A percentile compares a stretch with the other conserved stretches of the same genome.
These are phyloP conservation scores for Neomicropteryx cornuta DNA, from an alignment of 1,140 invertebrate species.

Conservation along the genomic window DNA sequence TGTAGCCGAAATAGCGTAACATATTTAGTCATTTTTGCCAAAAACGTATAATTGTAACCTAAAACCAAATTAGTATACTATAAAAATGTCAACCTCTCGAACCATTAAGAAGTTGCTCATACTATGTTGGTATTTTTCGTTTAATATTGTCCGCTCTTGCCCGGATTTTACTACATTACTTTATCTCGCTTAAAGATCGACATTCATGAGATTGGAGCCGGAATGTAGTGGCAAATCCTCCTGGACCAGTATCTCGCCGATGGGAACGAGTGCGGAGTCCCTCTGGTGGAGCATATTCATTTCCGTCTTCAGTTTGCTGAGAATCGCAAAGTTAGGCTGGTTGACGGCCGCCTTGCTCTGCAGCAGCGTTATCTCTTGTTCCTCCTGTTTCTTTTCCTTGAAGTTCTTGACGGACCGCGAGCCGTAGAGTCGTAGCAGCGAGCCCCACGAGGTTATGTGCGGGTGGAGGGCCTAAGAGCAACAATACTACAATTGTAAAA, in stretches of 20 bases:
- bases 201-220: slow-evolving; percentile 62
- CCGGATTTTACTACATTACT: too few species aligned
- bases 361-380: slow-evolving; percentile 86
- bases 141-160: too few species aligned
- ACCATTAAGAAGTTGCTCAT: too few species aligned
- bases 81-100: too few species aligned
- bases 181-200: slow-evolving; percentile 48
- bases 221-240: slow-evolving; percentile 58
- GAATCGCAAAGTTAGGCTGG: slow-evolving; percentile 86
- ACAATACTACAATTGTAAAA: too few species aligned
- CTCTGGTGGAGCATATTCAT: slow-evolving; percentile 71
- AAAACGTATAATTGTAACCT: too few species aligned
- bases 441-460: slow-evolving; percentile 91
- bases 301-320: slow-evolving; percentile 81
- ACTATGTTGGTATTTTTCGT: too few species aligned
- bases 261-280: slow-evolving; percentile 55
- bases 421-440: slow-evolving; percentile 84
- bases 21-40: too few species aligned
- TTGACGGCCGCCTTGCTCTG: slow-evolving; percentile 85
- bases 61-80: too few species aligned
- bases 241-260: slow-evolving; percentile 57
- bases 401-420: slow-evolving; percentile 85
- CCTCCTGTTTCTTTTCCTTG: slow-evolving; percentile 89
- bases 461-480: slow-evolving; percentile 65
- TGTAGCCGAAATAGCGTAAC: too few species aligned